phyloP scores from a whole-genome alignment of 2,888 invertebrate species.

The Scaptomyza parva region DNA sequence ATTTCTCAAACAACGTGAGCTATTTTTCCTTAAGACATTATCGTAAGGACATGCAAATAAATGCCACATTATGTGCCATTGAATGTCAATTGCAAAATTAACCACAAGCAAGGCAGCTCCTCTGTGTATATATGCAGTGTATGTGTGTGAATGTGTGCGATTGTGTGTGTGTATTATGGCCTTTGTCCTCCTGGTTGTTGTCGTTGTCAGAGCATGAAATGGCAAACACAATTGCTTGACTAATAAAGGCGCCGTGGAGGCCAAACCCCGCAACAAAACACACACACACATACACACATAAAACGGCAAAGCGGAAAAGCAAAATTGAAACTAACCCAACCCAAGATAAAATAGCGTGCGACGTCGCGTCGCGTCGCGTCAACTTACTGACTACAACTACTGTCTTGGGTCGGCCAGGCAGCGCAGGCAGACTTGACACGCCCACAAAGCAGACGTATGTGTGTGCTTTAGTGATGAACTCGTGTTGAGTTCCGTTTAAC shows the following conservation, averaged over 20 bases:
- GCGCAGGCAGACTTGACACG: constrained; percentile 52
- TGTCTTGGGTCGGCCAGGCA: constrained; percentile 22
- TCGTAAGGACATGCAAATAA: constrained; percentile 65
- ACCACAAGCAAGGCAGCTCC: constrained; percentile 27
- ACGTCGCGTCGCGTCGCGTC: constrained; percentile 7
- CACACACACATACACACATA: constrained; percentile 6
- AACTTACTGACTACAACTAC: constrained; percentile 19
- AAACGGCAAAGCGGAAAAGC: constrained; percentile 58
- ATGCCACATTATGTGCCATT: constrained; percentile 58
- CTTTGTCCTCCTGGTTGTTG: neutral
- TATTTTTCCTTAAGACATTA: constrained; percentile 23
- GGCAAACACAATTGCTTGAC: constrained; percentile 54
- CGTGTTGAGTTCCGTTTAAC: neutral
- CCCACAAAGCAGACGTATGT: constrained; percentile 45
- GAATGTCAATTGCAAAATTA: constrained; percentile 72
- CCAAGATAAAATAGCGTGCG: constrained; percentile 67
- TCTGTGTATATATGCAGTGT: constrained; percentile 13
- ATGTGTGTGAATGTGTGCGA: neutral
- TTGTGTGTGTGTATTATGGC: constrained; percentile 5
- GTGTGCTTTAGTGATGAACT: constrained; percentile 14
- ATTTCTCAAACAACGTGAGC: neutral
- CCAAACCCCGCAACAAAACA: constrained; percentile 49
- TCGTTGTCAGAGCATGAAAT: constrained; percentile 32
- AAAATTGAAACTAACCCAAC: constrained; percentile 80
- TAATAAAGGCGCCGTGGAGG: constrained; percentile 49